Percentiles rank a stretch among this genome's conserved stretches.
phyloP scores from a whole-genome alignment of 2,888 invertebrate genomes.

The Diaphora mendica region DNA sequence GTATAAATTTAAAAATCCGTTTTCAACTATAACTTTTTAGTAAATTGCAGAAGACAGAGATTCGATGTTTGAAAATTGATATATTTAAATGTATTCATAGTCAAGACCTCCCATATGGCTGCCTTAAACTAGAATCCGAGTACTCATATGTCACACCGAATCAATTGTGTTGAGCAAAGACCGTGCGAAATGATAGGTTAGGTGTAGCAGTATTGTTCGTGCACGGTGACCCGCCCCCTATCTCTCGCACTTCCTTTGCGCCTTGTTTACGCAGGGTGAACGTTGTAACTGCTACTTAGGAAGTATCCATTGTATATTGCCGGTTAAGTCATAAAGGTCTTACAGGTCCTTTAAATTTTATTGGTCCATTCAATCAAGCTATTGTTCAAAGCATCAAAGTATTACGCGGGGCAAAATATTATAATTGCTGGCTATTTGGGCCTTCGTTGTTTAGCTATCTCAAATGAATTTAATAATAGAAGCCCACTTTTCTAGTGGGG shows the following conservation, averaged over 20 bases:
- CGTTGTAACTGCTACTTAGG: slow-evolving; percentile 58
- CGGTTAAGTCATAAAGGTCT: background rate
- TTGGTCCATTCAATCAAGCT: background rate
- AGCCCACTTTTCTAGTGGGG: too few relatives aligned
- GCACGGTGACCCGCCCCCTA: slow-evolving; percentile 55
- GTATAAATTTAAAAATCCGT: too few relatives aligned
- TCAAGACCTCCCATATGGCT: slow-evolving; percentile 4
- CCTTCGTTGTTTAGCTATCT: too few relatives aligned
- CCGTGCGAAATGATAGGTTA: slow-evolving; percentile 60
- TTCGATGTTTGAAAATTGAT: background rate
- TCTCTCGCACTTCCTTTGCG: slow-evolving; percentile 61
- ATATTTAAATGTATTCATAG: background rate
- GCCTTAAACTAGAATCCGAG: slow-evolving; percentile 9
- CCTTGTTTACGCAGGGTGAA: slow-evolving; percentile 59
- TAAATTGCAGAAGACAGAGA: background rate
- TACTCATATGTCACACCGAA: slow-evolving; percentile 48
- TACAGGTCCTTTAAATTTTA: background rate
- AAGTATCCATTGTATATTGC: slow-evolving; percentile 42
- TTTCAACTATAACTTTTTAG: too few relatives aligned
- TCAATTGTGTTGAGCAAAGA: slow-evolving; percentile 45
- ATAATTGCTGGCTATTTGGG: background rate
- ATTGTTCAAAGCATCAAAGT: background rate
- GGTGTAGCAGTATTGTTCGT: slow-evolving; percentile 24
- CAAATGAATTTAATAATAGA: too few relatives aligned
- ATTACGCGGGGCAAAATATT: background rate